A percentile compares a stretch with the other conserved stretches of the same genome.
phyloP scores from a whole-genome alignment of 1,140 invertebrate species.

The Heliconius hermathena region DNA sequence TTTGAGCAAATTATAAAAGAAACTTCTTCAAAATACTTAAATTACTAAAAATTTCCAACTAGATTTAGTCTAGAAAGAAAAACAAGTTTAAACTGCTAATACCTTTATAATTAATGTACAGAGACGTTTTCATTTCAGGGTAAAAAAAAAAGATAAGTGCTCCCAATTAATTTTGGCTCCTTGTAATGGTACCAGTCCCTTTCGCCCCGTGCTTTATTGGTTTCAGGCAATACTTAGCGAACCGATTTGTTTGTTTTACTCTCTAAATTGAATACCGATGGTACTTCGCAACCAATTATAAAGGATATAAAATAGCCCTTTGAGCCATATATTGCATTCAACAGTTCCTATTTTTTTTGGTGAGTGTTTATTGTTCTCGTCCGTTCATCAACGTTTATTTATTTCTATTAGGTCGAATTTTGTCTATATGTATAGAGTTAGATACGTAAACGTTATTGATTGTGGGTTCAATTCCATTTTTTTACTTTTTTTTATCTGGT shows the following conservation, averaged over 20 bases:
- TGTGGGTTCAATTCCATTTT: neutral
- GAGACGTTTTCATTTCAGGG: constrained; percentile 55
- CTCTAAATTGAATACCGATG: constrained; percentile 46
- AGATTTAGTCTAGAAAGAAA: neutral
- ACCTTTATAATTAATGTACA: constrained; percentile 56
- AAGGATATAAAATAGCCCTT: constrained; percentile 31
- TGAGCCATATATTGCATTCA: constrained; percentile 30
- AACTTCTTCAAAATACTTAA: neutral
- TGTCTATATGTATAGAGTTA: neutral
- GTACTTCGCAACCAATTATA: constrained; percentile 38
- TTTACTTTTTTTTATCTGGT: too few species aligned
- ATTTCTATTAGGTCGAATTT: neutral
- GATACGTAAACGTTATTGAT: neutral
- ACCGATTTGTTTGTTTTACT: constrained; percentile 59
- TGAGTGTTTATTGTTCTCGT: neutral
- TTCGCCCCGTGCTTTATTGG: constrained; percentile 58
- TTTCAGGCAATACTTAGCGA: constrained; percentile 51
- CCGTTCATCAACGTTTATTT: neutral
- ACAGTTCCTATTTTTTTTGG: neutral
- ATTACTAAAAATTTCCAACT: neutral
- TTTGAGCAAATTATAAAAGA: neutral
- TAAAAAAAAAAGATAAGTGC: constrained; percentile 75
- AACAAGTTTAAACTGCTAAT: neutral
- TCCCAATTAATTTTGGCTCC: constrained; percentile 73
- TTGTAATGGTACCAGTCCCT: constrained; percentile 61